These are phyloP conservation scores for Orientallactaga sibirica DNA, from an alignment of 2,797 vertebrate species.

Conservation along the genomic window DNA sequence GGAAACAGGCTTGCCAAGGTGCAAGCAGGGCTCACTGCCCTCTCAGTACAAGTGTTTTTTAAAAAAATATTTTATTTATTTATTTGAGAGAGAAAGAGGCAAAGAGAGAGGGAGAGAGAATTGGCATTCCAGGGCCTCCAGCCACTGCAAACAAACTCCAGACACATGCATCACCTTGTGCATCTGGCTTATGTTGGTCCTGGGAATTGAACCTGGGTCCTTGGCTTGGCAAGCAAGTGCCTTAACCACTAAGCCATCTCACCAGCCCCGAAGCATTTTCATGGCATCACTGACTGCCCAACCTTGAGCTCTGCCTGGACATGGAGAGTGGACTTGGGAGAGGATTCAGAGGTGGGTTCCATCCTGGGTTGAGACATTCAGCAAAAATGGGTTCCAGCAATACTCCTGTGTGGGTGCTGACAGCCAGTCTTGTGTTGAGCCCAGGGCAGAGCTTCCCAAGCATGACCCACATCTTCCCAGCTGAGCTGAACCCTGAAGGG, in stretches of 20 bases:
- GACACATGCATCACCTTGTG: too few species aligned
- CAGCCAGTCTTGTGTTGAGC: background rate
- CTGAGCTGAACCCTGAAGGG: background rate
- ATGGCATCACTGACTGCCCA: background rate
- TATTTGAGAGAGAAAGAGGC: too few species aligned
- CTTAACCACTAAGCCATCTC: too few species aligned
- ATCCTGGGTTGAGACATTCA: background rate
- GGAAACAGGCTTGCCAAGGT: too few species aligned
- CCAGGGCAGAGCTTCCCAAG: background rate
- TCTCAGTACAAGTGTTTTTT: background rate
- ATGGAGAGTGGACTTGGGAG: background rate
- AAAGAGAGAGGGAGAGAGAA: too few species aligned
- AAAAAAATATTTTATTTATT: too few species aligned
- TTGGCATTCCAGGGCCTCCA: too few species aligned
- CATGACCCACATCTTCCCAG: background rate
- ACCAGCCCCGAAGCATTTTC: background rate
- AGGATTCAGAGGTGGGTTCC: background rate
- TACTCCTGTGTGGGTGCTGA: background rate
- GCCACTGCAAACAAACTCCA: too few species aligned
- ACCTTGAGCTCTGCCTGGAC: background rate
- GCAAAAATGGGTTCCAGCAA: background rate
- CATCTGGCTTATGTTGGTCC: too few species aligned
- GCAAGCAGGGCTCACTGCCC: too few species aligned
- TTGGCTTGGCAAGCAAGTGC: too few species aligned
- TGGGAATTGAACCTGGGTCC: too few species aligned